phyloP scores from a whole-genome alignment of 1,140 invertebrate species.

The Leptoteleia sp. region DNA sequence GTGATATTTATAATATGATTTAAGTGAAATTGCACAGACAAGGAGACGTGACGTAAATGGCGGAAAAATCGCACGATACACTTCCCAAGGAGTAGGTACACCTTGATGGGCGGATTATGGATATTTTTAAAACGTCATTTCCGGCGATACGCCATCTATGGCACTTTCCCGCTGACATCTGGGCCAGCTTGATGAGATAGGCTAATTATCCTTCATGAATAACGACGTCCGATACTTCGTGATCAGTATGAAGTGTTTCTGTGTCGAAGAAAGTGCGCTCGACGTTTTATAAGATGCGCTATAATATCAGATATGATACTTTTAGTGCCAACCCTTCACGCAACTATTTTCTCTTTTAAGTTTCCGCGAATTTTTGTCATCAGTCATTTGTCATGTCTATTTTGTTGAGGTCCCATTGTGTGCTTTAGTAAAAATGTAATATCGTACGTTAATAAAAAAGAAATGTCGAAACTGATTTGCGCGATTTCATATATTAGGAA shows the following conservation, averaged over 20 bases:
- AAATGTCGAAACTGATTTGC: no score
- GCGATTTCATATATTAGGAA: no score
- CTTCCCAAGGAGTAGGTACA: slow-evolving; percentile 58
- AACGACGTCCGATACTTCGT: slow-evolving; percentile 66
- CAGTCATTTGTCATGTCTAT: no score
- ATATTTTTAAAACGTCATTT: slow-evolving; percentile 66
- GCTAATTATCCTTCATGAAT: slow-evolving; percentile 69
- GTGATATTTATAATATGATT: slow-evolving; percentile 26
- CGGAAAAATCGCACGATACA: slow-evolving; percentile 68
- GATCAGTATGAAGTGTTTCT: slow-evolving; percentile 67
- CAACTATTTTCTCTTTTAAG: slow-evolving; percentile 54
- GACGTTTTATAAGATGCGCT: slow-evolving; percentile 64
- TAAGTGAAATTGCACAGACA: slow-evolving; percentile 12
- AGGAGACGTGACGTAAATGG: slow-evolving; percentile 6
- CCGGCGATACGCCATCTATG: slow-evolving; percentile 63
- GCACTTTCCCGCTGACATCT: slow-evolving; percentile 69
- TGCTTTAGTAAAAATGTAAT: no score
- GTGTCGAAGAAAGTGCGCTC: slow-evolving; percentile 72
- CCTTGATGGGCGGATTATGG: slow-evolving; percentile 58
- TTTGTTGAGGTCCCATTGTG: no score
- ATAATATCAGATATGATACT: slow-evolving; percentile 53
- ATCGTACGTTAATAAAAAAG: no score
- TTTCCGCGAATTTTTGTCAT: slow-evolving; percentile 5
- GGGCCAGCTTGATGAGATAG: slow-evolving; percentile 70
- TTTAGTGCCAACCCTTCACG: slow-evolving; percentile 46